Evolutionary conservation across 2,888 invertebrate species (phyloP).

Genomic region (Diplolepis rosae): DNA sequence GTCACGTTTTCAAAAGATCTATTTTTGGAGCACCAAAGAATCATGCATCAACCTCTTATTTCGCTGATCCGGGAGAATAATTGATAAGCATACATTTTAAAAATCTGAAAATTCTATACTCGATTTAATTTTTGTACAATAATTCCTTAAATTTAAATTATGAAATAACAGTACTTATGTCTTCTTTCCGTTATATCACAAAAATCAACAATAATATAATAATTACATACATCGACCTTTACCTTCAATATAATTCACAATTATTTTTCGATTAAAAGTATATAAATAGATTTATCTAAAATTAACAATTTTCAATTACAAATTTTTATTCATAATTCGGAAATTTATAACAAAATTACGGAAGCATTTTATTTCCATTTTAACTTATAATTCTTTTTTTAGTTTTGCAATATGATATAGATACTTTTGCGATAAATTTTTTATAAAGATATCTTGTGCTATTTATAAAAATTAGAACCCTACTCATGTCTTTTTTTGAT

Average conservation of each 20-base stretch:
- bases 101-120: conserved; percentile 1
- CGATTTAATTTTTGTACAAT: conserved; percentile 12
- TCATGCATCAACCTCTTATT: not conserved
- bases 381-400: not conserved
- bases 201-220: not conserved
- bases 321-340: not conserved
- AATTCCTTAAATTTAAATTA: not conserved
- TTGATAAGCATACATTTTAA: too few relatives aligned
- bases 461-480: conserved; percentile 7
- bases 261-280: not conserved
- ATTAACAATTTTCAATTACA: not conserved
- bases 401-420: not conserved
- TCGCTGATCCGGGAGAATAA: not conserved
- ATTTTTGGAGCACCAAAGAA: conserved; percentile 14
- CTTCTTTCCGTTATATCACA: not conserved
- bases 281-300: not conserved
- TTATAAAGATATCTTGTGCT: not conserved
- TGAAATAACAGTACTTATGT: not conserved
- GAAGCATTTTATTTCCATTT: not conserved
- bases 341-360: too few relatives aligned
- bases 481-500: not conserved
- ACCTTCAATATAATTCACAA: not conserved
- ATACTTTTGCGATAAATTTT: not conserved
- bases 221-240: not conserved
- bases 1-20: conserved; percentile 11